Evolutionary conservation across 1,140 invertebrate species (phyloP).

Genomic region (Lanistes nyassanus): DNA sequence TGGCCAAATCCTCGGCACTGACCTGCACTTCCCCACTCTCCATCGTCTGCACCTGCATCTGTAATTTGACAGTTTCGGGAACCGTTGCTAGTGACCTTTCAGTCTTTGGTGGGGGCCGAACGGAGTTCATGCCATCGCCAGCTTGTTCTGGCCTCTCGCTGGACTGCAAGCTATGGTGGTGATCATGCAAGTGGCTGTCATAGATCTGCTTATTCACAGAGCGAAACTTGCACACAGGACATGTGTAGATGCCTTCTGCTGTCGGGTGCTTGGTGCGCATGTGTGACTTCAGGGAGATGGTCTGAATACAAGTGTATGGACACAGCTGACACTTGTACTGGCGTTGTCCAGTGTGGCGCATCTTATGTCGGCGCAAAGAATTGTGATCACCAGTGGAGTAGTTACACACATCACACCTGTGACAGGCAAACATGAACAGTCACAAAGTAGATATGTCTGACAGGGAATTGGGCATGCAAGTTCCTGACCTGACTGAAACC

Average conservation of each 20-base stretch:
- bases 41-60: slow-evolving; percentile 49
- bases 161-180: slow-evolving; percentile 69
- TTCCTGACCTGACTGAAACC: no score
- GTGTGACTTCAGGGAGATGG: slow-evolving; percentile 76
- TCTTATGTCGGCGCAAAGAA: slow-evolving; percentile 84
- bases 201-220: slow-evolving; percentile 73
- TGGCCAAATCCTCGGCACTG: slow-evolving; percentile 50
- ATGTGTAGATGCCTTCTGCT: slow-evolving; percentile 69
- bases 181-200: slow-evolving; percentile 71
- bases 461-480: no score
- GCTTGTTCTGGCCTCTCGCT: neutral
- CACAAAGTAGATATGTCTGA: no score
- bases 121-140: neutral
- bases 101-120: neutral
- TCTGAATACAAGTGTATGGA: slow-evolving; percentile 88
- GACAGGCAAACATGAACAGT: slow-evolving; percentile 38
- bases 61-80: slow-evolving; percentile 29
- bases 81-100: neutral
- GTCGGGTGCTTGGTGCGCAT: slow-evolving; percentile 75
- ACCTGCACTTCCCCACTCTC: slow-evolving; percentile 41
- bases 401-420: slow-evolving; percentile 61
- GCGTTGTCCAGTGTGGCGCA: slow-evolving; percentile 97
- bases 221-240: slow-evolving; percentile 72
- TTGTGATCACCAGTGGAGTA: slow-evolving; percentile 80
- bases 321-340: slow-evolving; percentile 97